phyloP scores from a whole-genome alignment of 1,140 invertebrate species.

The Lordiphosa mommai region DNA sequence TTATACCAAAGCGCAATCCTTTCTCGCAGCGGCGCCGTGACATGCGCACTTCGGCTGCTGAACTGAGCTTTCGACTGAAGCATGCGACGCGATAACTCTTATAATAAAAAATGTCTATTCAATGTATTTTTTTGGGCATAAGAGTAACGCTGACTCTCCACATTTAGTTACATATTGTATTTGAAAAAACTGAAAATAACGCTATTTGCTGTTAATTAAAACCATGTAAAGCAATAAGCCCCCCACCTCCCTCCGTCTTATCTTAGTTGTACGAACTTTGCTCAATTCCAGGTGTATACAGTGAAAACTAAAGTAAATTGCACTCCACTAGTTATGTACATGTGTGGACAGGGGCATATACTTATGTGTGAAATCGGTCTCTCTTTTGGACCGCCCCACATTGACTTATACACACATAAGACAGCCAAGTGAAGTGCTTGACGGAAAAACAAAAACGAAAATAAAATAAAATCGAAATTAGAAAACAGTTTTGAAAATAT shows the following conservation, averaged over 20 bases:
- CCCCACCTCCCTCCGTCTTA: neutral
- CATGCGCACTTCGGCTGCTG: constrained; percentile 1
- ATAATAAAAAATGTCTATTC: constrained; percentile 41
- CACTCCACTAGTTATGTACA: constrained; percentile 24
- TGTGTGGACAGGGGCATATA: neutral
- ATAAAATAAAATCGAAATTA: neutral
- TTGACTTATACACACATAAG: constrained; percentile 18
- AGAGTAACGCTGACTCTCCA: constrained; percentile 19
- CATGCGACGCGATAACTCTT: constrained; percentile 18
- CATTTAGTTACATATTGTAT: constrained; percentile 22
- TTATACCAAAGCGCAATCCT: no score
- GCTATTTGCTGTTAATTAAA: constrained; percentile 8
- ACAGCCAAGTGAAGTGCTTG: constrained; percentile 19
- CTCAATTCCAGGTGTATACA: neutral
- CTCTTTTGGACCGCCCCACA: neutral
- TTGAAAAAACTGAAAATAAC: constrained; percentile 2
- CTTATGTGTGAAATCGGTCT: neutral
- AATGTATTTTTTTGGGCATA: constrained; percentile 35
- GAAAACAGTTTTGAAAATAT: neutral
- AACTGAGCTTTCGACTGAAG: constrained; percentile 29
- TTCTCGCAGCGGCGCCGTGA: neutral
- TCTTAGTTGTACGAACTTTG: neutral
- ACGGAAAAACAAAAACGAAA: constrained; percentile 8
- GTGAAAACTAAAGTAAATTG: neutral
- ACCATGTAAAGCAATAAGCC: constrained; percentile 3